phyloP scores from a whole-genome alignment of 1,140 invertebrate species.

The Manduca sexta region DNA sequence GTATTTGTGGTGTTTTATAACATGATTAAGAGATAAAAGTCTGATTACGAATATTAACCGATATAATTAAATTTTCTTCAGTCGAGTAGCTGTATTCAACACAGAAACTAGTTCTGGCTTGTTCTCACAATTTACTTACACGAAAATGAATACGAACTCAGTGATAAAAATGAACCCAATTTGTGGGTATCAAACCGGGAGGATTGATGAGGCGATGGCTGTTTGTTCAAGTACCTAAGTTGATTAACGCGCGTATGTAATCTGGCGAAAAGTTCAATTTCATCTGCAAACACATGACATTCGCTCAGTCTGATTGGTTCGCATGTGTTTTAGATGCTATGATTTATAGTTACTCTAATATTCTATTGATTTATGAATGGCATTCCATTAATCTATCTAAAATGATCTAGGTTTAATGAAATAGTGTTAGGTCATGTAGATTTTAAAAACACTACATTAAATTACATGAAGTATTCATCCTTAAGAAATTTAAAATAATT shows the following conservation, averaged over 20 bases:
- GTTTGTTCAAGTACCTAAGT: conserved; percentile 21
- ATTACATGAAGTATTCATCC: too few relatives aligned
- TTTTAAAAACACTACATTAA: too few relatives aligned
- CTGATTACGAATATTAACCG: too few relatives aligned
- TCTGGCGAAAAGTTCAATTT: conserved; percentile 24
- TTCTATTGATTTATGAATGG: too few relatives aligned
- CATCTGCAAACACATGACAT: conserved; percentile 13
- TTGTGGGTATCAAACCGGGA: conserved; percentile 8
- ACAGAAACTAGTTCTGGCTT: not conserved
- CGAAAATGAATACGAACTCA: not conserved
- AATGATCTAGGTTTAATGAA: too few relatives aligned
- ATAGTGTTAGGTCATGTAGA: too few relatives aligned
- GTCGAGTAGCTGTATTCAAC: not conserved
- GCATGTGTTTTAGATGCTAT: conserved; percentile 6
- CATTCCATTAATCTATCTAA: too few relatives aligned
- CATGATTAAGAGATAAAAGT: too few relatives aligned
- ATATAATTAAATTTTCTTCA: conserved; percentile 1
- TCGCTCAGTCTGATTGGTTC: not conserved
- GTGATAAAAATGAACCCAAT: conserved; percentile 13
- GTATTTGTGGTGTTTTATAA: too few relatives aligned
- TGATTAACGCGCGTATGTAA: conserved; percentile 22
- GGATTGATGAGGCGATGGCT: conserved; percentile 9
- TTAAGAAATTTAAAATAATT: too few relatives aligned
- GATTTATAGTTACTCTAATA: conserved; percentile 7
- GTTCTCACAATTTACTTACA: not conserved